Conservation (phyloP, 1,140 invertebrate species). For the Drosophila baimaii region DNA sequence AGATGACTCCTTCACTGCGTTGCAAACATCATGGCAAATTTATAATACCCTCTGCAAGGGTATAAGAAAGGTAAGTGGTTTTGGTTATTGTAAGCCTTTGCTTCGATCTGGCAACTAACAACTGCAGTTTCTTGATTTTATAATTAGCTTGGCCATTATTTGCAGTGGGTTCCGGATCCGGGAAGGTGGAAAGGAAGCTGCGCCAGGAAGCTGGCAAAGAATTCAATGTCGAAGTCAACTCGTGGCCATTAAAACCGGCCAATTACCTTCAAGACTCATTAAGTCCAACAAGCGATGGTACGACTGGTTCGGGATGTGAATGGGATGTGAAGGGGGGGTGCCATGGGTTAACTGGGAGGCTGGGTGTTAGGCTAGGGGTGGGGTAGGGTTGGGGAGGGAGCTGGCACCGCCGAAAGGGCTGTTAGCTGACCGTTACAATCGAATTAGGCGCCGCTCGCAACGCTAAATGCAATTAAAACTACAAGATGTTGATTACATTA, state of each 20-base stretch:
- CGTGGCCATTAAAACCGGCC: slow-evolving; percentile 74
- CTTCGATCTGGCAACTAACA: slow-evolving; percentile 4
- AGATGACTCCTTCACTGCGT: too few relatives aligned
- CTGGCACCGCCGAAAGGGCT: slow-evolving; percentile 25
- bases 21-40: too few relatives aligned
- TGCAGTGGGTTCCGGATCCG: slow-evolving; percentile 11
- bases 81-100: too few relatives aligned
- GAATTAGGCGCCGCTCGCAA: slow-evolving; percentile 78
- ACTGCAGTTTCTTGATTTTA: slow-evolving; percentile 61
- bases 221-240: slow-evolving; percentile 70
- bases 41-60: too few relatives aligned
- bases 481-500: slow-evolving; percentile 81
- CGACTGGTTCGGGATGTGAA: background rate
- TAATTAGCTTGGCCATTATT: slow-evolving; percentile 63
- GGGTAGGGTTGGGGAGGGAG: background rate
- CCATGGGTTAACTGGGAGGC: background rate
- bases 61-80: too few relatives aligned
- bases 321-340: background rate
- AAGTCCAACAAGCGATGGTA: slow-evolving; percentile 68
- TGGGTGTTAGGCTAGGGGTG: background rate
- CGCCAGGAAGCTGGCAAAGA: slow-evolving; percentile 51
- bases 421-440: slow-evolving; percentile 78
- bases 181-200: slow-evolving; percentile 26
- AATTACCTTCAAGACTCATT: slow-evolving; percentile 81
- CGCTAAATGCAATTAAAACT: slow-evolving; percentile 81